Percentiles rank a stretch among this genome's conserved stretches.
Conservation (phyloP, 2,797 vertebrate species). For the Muraenolepis orangiensis region DNA sequence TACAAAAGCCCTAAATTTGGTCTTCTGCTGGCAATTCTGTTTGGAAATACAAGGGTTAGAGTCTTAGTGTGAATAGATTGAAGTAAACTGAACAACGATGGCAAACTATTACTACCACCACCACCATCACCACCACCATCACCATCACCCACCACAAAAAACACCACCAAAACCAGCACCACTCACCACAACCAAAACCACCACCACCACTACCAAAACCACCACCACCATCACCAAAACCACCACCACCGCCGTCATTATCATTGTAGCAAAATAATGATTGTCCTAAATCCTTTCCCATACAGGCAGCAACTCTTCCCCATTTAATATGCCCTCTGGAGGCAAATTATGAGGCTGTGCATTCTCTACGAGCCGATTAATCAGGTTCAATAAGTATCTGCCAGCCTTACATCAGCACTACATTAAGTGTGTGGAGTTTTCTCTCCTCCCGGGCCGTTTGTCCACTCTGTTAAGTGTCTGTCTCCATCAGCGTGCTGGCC, state of each 20-base stretch:
- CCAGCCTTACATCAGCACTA: background rate
- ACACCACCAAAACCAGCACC: background rate
- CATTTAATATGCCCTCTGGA: background rate
- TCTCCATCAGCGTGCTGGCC: too few relatives aligned
- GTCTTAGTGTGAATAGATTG: background rate
- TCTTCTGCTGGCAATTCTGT: background rate
- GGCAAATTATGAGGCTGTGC: background rate
- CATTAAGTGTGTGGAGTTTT: background rate
- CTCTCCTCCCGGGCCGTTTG: too few relatives aligned
- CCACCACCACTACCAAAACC: too few relatives aligned
- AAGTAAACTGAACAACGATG: background rate
- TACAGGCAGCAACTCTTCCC: background rate
- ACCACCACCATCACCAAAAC: too few relatives aligned
- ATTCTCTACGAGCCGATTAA: background rate
- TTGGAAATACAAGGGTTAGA: background rate
- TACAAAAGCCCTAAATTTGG: too few relatives aligned
- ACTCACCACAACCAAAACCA: too few relatives aligned
- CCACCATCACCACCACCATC: background rate
- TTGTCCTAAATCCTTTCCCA: too few relatives aligned
- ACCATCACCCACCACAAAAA: background rate
- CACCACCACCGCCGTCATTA: background rate
- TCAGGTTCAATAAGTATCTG: background rate
- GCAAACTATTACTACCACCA: background rate
- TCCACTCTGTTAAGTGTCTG: too few relatives aligned
- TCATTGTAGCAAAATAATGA: too few relatives aligned